These are phyloP conservation scores for Ctenochaetus hawaiiensis DNA, from an alignment of 2,797 vertebrate genomes.

Conservation along the genomic window DNA sequence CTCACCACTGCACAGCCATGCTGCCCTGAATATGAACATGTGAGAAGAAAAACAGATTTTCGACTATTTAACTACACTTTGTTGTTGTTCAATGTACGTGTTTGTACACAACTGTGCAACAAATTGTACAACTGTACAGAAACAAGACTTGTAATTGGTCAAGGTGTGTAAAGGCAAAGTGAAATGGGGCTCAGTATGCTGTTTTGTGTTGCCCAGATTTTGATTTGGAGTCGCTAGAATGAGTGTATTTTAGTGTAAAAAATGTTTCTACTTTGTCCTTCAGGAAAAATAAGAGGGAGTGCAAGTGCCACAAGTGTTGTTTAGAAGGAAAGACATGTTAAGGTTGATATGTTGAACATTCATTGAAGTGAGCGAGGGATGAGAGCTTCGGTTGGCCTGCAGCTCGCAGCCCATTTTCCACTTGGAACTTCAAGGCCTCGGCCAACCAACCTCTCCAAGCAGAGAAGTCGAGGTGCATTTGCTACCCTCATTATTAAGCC, in stretches of 20 bases:
- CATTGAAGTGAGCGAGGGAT: slow-evolving; percentile 7
- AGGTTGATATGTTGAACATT: slow-evolving; percentile 12
- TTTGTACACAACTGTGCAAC: not conserved
- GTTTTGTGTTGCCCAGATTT: not conserved
- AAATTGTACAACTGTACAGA: not conserved
- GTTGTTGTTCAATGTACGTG: not conserved
- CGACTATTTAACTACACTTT: not conserved
- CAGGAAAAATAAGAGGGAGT: not conserved
- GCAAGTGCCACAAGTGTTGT: not conserved
- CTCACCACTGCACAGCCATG: no score
- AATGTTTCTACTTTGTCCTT: no score
- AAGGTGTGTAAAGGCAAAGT: not conserved
- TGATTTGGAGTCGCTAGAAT: not conserved
- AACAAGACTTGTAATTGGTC: not conserved
- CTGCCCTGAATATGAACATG: not conserved
- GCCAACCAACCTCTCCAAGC: slow-evolving; percentile 33
- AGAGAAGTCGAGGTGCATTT: slow-evolving; percentile 85
- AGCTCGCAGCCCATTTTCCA: slow-evolving; percentile 38
- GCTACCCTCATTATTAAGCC: slow-evolving; percentile 82
- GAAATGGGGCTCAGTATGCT: not conserved
- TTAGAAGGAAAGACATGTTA: slow-evolving; percentile 17
- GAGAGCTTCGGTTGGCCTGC: slow-evolving; percentile 21
- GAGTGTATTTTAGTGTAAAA: not conserved
- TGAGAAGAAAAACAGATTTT: not conserved
- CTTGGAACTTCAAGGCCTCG: slow-evolving; percentile 44